Percentiles rank a stretch among this genome's conserved stretches.
Evolutionary conservation across 2,888 invertebrate genomes (phyloP).

Genomic region (Proisotoma minuta): DNA sequence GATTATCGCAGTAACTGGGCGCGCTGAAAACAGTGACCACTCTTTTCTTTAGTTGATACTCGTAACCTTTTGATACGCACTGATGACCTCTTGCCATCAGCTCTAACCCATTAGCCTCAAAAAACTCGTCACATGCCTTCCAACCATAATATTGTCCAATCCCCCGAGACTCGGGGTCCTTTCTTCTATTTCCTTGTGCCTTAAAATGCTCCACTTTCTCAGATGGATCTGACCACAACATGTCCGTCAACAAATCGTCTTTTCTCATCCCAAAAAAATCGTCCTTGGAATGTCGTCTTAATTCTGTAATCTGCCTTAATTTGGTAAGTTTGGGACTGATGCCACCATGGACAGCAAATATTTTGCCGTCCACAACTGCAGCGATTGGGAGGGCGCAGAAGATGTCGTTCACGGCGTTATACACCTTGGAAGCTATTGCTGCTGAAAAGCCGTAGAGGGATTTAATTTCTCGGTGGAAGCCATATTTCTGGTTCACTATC

Average conservation of each 20-base stretch:
- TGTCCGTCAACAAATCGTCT: not conserved
- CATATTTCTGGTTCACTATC: slow-evolving; percentile 99
- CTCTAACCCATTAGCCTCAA: not conserved
- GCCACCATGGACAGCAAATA: slow-evolving; percentile 99
- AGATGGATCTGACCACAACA: slow-evolving; percentile 6
- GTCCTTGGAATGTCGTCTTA: not conserved
- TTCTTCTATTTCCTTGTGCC: not conserved
- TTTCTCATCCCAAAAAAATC: not conserved
- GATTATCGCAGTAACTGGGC: slow-evolving; percentile 8
- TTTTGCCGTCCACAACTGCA: slow-evolving; percentile 99
- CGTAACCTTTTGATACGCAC: slow-evolving; percentile 7
- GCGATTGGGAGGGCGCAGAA: slow-evolving; percentile 99
- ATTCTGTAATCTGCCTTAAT: slow-evolving; percentile 90
- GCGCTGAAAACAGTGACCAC: slow-evolving; percentile 12
- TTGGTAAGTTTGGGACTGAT: slow-evolving; percentile 98
- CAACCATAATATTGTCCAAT: not conserved
- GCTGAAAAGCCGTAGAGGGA: not conserved
- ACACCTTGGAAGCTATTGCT: slow-evolving; percentile 57
- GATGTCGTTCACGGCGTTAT: slow-evolving; percentile 99
- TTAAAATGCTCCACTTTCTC: not conserved
- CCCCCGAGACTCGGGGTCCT: not conserved
- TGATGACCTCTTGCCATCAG: slow-evolving; percentile 5
- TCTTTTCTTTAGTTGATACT: not conserved
- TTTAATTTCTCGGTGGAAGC: slow-evolving; percentile 99
- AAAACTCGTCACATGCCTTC: not conserved